A percentile compares a stretch with the other conserved stretches of the same genome.
Evolutionary conservation across 1,140 invertebrate genomes (phyloP).

Genomic region (Holotrichia oblita): DNA sequence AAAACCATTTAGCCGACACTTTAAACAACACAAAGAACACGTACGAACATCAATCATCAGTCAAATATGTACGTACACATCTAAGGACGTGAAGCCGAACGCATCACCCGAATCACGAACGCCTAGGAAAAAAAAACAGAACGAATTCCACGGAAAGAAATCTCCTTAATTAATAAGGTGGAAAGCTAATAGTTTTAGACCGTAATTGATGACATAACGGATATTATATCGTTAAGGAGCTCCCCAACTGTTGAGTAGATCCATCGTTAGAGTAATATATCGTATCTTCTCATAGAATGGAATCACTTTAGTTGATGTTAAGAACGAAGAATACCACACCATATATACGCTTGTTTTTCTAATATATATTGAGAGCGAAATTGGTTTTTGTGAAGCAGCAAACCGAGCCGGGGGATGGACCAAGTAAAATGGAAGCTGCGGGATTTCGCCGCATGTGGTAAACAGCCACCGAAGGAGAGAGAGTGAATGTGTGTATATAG

Average conservation of each 20-base stretch:
- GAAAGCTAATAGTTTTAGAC: slow-evolving; percentile 27
- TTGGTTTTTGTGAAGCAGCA: neutral
- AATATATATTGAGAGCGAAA: neutral
- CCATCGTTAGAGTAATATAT: neutral
- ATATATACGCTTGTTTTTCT: neutral
- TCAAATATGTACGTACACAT: neutral
- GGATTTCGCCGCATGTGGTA: slow-evolving; percentile 31
- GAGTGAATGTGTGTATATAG: slow-evolving; percentile 1
- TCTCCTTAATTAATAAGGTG: slow-evolving; percentile 32
- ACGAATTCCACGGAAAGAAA: slow-evolving; percentile 11
- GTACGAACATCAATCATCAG: slow-evolving; percentile 11
- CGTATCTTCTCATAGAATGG: too few species aligned
- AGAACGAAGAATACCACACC: neutral
- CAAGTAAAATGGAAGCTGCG: slow-evolving; percentile 30
- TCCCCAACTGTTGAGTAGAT: slow-evolving; percentile 23
- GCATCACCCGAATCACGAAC: neutral
- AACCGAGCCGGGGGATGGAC: neutral
- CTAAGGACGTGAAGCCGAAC: slow-evolving; percentile 15
- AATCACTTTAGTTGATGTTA: too few species aligned
- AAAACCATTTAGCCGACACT: slow-evolving; percentile 18
- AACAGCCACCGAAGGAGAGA: slow-evolving; percentile 21
- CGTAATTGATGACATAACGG: slow-evolving; percentile 36
- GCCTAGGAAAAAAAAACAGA: neutral
- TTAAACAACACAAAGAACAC: neutral
- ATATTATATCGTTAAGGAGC: slow-evolving; percentile 28